phyloP scores from a whole-genome alignment of 2,113 vertebrate genomes.

The Ctenodactylus gundi region DNA sequence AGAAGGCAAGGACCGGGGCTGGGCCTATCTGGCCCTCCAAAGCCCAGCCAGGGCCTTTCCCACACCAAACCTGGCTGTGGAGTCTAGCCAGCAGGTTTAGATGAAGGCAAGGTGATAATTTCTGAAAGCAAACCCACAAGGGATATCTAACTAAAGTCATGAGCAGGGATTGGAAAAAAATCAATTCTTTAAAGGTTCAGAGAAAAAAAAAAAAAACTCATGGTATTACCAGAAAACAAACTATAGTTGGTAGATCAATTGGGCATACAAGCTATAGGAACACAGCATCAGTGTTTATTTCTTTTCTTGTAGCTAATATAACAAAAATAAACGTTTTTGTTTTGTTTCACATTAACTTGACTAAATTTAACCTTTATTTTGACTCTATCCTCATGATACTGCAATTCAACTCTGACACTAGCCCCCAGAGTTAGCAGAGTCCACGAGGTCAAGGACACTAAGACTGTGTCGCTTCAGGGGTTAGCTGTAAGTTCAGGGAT shows the following conservation, averaged over 20 bases:
- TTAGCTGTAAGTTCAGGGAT: neutral
- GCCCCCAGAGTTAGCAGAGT: neutral
- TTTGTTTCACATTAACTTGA: neutral
- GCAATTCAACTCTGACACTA: neutral
- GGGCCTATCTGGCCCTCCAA: neutral
- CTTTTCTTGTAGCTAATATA: neutral
- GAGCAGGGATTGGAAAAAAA: neutral
- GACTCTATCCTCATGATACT: neutral
- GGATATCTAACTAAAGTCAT: neutral
- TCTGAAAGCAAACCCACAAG: neutral
- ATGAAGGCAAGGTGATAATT: neutral
- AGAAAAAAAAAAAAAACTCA: neutral
- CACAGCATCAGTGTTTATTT: neutral
- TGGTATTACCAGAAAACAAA: neutral
- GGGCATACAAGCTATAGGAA: neutral
- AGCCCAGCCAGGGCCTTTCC: neutral
- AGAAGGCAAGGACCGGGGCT: neutral
- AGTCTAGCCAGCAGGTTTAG: too few relatives aligned
- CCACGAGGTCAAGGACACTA: neutral
- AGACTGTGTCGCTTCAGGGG: neutral
- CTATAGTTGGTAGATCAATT: neutral
- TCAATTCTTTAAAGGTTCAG: neutral
- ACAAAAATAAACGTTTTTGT: neutral
- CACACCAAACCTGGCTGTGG: rapidly evolving
- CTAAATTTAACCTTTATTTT: neutral